phyloP scores from a whole-genome alignment of 2,797 vertebrate genomes.

The Aeoliscus strigatus region DNA sequence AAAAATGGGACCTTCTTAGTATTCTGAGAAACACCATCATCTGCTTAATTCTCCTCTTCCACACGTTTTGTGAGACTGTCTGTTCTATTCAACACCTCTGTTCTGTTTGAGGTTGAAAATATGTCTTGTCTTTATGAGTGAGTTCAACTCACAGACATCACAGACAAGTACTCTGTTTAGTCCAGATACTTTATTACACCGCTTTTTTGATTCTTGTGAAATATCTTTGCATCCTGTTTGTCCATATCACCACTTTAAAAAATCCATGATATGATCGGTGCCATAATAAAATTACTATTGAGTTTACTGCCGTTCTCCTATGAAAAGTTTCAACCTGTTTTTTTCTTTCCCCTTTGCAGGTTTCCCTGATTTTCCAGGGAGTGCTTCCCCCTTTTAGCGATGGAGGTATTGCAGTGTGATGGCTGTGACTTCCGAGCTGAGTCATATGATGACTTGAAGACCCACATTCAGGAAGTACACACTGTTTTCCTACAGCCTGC shows the following conservation, averaged over 20 bases:
- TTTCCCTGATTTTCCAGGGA: constrained; percentile 92
- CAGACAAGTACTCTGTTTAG: no score
- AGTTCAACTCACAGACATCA: no score
- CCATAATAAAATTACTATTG: no score
- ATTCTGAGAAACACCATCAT: constrained; percentile 47
- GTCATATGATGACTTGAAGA: constrained; percentile 93
- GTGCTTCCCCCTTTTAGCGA: constrained; percentile 68
- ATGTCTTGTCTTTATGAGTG: no score
- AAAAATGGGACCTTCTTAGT: constrained; percentile 51
- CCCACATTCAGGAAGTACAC: constrained; percentile 97
- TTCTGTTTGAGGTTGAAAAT: constrained; percentile 11
- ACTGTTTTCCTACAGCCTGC: constrained; percentile 95
- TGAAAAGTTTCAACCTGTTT: not conserved
- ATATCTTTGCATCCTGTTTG: no score
- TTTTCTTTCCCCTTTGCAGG: constrained; percentile 56
- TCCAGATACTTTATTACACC: no score
- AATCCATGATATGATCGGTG: no score
- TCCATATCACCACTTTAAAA: no score
- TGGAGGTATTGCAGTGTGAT: constrained; percentile 99
- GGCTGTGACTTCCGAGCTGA: constrained; percentile 98
- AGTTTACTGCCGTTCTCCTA: no score
- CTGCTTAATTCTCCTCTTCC: constrained; percentile 44
- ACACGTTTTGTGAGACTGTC: constrained; percentile 19
- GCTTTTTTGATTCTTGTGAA: no score
- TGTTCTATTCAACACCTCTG: constrained; percentile 8